Conservation (phyloP, 2,888 invertebrate genomes). For the Bugula neritina region DNA sequence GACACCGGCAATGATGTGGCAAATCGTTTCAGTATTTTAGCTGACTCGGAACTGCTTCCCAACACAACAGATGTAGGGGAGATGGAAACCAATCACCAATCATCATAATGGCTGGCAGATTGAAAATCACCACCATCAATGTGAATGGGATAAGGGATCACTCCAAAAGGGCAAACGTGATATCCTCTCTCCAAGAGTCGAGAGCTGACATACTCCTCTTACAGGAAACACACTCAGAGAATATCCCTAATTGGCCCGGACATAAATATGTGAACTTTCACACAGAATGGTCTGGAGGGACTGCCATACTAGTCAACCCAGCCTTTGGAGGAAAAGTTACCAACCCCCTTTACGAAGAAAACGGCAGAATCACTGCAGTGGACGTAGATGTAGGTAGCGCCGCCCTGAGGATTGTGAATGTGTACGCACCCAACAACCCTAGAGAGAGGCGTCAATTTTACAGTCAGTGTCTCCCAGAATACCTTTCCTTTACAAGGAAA, state of each 20-base stretch:
- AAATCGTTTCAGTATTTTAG: too few species aligned
- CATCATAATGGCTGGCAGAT: too few species aligned
- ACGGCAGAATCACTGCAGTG: background rate
- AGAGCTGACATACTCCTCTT: background rate
- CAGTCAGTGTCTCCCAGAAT: background rate
- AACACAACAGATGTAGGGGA: too few species aligned
- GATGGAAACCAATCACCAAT: too few species aligned
- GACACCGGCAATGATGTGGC: too few species aligned
- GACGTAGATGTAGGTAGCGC: background rate
- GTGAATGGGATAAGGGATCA: background rate
- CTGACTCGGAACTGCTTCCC: too few species aligned
- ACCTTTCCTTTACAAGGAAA: background rate
- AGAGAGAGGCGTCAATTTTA: background rate
- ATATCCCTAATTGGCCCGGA: background rate
- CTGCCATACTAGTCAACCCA: background rate
- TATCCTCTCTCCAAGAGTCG: background rate
- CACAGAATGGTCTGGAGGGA: background rate
- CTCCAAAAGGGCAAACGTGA: background rate
- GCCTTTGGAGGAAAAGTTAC: background rate
- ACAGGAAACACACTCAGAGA: background rate
- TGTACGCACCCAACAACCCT: constrained; percentile 5
- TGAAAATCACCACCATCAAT: background rate
- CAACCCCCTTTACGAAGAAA: background rate
- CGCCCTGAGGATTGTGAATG: background rate
- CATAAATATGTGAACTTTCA: background rate